Evolutionary conservation across 2,113 vertebrate genomes (phyloP), one percentile per base, ranked within the genome.

Genomic region (Toxotes chatareus): DNA sequence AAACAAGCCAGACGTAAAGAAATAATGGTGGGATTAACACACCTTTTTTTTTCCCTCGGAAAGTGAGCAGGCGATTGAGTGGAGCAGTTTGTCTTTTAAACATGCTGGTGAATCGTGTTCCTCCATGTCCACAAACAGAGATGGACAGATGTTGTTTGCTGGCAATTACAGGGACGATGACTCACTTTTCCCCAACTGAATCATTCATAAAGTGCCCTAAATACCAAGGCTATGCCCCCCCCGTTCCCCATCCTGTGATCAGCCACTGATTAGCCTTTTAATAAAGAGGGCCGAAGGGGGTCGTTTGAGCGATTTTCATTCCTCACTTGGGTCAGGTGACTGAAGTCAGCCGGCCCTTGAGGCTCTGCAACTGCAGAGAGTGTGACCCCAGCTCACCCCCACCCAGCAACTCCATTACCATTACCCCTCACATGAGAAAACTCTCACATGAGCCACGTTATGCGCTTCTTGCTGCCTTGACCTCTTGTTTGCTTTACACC

Each of bases 401-500:
- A 32, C 47, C 63, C 53, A 49, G 42, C 69, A 42, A 16, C 62
- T n/a, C 70, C 69, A 56, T 80, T 17, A 56, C 14, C 34, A 47
- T 36, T 12, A 40, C 23, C 59, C 69, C 73, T 87, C 67, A 78
- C 81, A 84, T 91, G 87, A 84, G 78, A 87, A 85, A 82, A 21
- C 23, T 6, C 38, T 83, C 87, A 91, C 64, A 81, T 70, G 82
- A 79, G 71, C n/a, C 64, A 57, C 17, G 12, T 56, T 73, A 27
- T 27, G 46, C 1, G 0, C 53, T n/a, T 27, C 21, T 36, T 9
- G 47, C 61, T 73, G 32, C 84, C 57, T 53, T 76, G 73, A 73
- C 36, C 47, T 72, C 56, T 82, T 88, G 86, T 91, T 93, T 85
- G 57, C 65, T 73, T 83, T 79, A 47, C 72, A 61, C 53, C 27